Base-by-base conservation (phyloP, 2,113 vertebrate species). In the Elgaria multicarinata region DNA sequence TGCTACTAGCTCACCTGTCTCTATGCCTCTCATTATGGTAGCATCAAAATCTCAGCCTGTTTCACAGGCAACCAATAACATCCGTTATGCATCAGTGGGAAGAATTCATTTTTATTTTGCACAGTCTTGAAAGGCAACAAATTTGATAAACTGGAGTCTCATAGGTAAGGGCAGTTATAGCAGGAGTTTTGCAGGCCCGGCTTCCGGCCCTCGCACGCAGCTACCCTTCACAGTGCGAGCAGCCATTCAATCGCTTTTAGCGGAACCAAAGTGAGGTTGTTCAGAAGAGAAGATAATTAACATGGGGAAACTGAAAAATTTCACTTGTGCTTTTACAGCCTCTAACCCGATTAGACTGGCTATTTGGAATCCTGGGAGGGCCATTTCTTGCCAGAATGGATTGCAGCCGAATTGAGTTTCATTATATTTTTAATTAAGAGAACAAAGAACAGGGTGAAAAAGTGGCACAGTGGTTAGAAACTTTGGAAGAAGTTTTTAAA, bases 381-480 rank as follows among this genome's bases (percentile, higher is more conserved):
- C 50, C 92, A 92, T 95, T 96, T 93, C 91, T 93, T 92, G 91
- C 92, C 80, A 90, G 93, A 90, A 91, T 92, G 87, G 85, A 96
- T 94, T 92, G 94, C 91, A 81, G 94, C 90, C 90, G 91, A 90
- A 92, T 92, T 92, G 94, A 95, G 87, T 95, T 95, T 95, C 93
- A 94, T 95, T 95, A 94, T 20, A 16, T 58, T 92, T 92, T 94
- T 96, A 95, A 96, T 96, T 96, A 96, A 96, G 93, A 93, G 90
- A 64, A 93, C 87, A 58, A 77, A 24, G 44, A 44, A 81, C 5
- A 8, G 58, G 74, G 78, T 82, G 79, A 36, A 91, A 86, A 2
- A 89, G 87, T 18, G 28, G 44, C 62, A 36, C 71, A 55, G 36
- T 74, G 85, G 33, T n/a, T 79, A 79, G 91, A 85, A 91, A 91